Evolutionary conservation across 2,113 vertebrate species (phyloP).

Genomic region (Syngnathoides biaculeatus): DNA sequence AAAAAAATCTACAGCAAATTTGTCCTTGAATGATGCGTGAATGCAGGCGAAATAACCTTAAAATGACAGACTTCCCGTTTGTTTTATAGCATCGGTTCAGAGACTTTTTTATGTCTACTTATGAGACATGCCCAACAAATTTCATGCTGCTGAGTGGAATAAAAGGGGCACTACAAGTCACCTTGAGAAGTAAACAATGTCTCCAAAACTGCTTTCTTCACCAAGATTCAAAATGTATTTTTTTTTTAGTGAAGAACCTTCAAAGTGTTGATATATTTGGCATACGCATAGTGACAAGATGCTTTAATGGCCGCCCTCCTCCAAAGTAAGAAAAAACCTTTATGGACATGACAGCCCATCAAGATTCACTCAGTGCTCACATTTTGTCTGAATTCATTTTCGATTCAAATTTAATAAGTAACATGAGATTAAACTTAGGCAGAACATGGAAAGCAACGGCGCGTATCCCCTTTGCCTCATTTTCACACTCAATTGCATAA

Average conservation of each 20-base stretch:
- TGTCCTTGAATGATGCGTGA: neutral
- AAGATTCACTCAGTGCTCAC: neutral
- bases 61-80: neutral
- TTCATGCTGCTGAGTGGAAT: too few species aligned
- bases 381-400: neutral
- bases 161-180: too few species aligned
- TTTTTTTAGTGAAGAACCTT: too few species aligned
- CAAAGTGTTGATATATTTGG: too few species aligned
- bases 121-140: too few species aligned
- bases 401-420: neutral
- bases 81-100: too few species aligned
- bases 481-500: conserved; percentile 54
- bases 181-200: too few species aligned
- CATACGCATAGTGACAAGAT: too few species aligned
- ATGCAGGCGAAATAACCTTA: neutral
- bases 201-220: too few species aligned
- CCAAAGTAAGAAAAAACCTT: neutral
- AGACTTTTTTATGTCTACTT: too few species aligned
- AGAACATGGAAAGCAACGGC: conserved; percentile 15
- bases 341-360: neutral
- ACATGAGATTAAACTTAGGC: neutral
- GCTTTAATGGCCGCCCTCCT: too few species aligned
- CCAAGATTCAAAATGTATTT: too few species aligned
- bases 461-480: conserved; percentile 39
- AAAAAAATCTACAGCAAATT: neutral